phyloP scores from a whole-genome alignment of 2,797 vertebrate genomes.

The Neosilurus hyrtlii region DNA sequence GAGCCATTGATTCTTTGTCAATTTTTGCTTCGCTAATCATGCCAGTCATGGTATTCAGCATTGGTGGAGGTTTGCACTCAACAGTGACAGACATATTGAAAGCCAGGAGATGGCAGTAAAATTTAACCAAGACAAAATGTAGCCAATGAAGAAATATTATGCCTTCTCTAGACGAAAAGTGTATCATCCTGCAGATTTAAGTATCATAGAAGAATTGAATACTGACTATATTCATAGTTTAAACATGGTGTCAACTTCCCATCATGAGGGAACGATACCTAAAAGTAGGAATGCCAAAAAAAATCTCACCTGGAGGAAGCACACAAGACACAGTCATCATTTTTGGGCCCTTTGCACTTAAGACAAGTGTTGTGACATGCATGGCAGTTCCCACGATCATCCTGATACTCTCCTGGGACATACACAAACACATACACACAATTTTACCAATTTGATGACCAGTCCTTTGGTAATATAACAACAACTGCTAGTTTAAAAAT shows the following conservation, averaged over 20 bases:
- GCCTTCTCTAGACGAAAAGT: too few relatives aligned
- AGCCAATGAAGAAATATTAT: too few relatives aligned
- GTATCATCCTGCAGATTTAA: too few relatives aligned
- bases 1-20: too few relatives aligned
- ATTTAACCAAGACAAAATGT: too few relatives aligned
- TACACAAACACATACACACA: background rate
- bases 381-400: constrained; percentile 71
- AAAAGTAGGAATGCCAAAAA: background rate
- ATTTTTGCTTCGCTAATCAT: too few relatives aligned
- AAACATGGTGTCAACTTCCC: background rate
- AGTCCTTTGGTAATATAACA: background rate
- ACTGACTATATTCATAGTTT: background rate
- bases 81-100: too few relatives aligned
- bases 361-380: constrained; percentile 81
- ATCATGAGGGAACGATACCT: background rate
- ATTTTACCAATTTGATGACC: background rate
- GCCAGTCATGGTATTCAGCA: too few relatives aligned
- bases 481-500: background rate
- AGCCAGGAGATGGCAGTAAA: too few relatives aligned
- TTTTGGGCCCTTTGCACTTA: constrained; percentile 79
- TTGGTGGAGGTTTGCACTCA: too few relatives aligned
- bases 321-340: constrained; percentile 80
- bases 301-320: constrained; percentile 70
- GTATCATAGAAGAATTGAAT: too few relatives aligned
- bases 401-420: constrained; percentile 79